These are phyloP conservation scores for Aporrectodea caliginosa DNA, from an alignment of 1,140 invertebrate species.

Conservation along the genomic window DNA sequence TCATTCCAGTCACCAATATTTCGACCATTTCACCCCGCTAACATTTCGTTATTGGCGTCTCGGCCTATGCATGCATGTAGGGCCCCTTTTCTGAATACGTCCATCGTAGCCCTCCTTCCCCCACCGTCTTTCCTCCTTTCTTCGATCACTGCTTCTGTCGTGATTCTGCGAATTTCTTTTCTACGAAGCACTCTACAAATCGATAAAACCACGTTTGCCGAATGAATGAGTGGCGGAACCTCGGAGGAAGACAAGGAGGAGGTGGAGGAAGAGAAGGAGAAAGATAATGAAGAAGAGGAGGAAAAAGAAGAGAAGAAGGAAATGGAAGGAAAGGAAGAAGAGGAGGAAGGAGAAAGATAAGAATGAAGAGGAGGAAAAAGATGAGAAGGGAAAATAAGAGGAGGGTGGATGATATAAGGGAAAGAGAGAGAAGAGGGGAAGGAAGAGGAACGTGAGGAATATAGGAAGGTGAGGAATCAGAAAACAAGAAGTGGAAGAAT, in stretches of 20 bases:
- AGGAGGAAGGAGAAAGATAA: not conserved
- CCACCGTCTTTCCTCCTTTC: too few relatives aligned
- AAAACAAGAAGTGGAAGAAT: not conserved
- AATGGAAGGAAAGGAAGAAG: not conserved
- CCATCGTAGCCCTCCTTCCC: too few relatives aligned
- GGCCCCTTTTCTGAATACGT: too few relatives aligned
- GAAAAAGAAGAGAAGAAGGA: not conserved
- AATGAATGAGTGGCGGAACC: too few relatives aligned
- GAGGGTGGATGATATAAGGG: not conserved
- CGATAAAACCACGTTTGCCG: too few relatives aligned
- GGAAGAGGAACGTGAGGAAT: not conserved
- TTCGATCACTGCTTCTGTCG: too few relatives aligned
- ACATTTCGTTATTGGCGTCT: too few relatives aligned
- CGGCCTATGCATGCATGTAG: too few relatives aligned
- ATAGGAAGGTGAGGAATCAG: not conserved
- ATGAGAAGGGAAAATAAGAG: not conserved
- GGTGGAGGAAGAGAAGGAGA: not conserved
- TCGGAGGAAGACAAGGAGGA: not conserved
- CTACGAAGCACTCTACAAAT: too few relatives aligned
- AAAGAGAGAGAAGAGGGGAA: not conserved
- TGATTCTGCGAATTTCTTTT: too few relatives aligned
- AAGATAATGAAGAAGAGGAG: not conserved
- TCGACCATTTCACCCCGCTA: too few relatives aligned
- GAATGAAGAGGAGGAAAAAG: not conserved
- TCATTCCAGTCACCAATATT: too few relatives aligned